Evolutionary conservation across 1,140 invertebrate species (phyloP).

Genomic region (honey bee (Apis mellifera)): DNA sequence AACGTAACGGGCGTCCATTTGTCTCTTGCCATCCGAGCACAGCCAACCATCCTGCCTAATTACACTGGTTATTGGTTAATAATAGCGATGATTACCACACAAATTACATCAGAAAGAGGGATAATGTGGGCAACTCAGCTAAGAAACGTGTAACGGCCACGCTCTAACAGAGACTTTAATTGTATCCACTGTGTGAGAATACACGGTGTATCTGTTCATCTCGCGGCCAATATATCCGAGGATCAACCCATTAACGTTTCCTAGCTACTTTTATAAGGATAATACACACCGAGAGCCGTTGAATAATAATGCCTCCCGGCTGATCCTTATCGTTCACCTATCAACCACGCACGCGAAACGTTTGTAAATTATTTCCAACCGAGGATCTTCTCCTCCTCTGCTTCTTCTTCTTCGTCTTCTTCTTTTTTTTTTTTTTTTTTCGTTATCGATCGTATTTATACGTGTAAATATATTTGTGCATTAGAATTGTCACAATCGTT

Average conservation of each 20-base stretch:
- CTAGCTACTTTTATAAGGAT: constrained; percentile 55
- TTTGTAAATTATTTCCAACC: constrained; percentile 32
- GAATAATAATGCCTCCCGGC: constrained; percentile 49
- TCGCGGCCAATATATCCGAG: constrained; percentile 35
- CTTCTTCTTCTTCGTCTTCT: neutral
- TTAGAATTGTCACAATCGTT: too few relatives aligned
- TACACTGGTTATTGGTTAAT: constrained; percentile 66
- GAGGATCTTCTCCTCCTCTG: neutral
- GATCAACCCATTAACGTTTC: constrained; percentile 61
- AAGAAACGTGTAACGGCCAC: neutral
- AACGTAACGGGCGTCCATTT: constrained; percentile 54
- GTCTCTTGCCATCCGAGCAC: constrained; percentile 49
- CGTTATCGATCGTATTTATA: too few relatives aligned
- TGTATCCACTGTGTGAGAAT: constrained; percentile 56
- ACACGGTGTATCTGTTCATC: constrained; percentile 59
- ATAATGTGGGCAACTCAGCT: neutral
- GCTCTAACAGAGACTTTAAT: constrained; percentile 63
- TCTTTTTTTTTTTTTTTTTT: neutral
- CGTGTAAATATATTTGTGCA: too few relatives aligned
- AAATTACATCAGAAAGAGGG: constrained; percentile 50
- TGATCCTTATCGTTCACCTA: constrained; percentile 47
- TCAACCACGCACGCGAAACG: constrained; percentile 48
- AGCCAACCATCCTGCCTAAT: constrained; percentile 58
- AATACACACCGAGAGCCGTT: constrained; percentile 49
- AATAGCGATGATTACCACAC: constrained; percentile 63